A percentile compares a stretch with the other conserved stretches of the same genome.
Evolutionary conservation across 2,113 vertebrate genomes (phyloP).

Genomic region (Oreocharis arfaki): DNA sequence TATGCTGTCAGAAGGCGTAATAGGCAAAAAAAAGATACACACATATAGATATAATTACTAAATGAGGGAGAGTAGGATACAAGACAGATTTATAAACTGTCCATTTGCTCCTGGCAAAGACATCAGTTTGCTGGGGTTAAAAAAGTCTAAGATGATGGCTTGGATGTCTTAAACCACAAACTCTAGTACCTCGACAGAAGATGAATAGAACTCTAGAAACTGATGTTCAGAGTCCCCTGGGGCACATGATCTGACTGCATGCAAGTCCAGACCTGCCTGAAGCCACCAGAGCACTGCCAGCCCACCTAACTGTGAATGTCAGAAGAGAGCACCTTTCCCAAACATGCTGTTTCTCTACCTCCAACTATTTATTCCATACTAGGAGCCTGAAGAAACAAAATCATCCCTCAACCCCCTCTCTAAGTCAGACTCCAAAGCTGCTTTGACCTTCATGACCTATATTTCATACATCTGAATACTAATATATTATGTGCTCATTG

Average conservation of each 20-base stretch:
- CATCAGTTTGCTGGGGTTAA: neutral
- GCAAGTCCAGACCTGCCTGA: neutral
- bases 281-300: constrained; percentile 4
- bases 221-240: neutral
- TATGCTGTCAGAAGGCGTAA: neutral
- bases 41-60: neutral
- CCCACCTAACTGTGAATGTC: neutral
- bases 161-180: neutral
- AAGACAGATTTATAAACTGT: neutral
- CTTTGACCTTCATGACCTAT: constrained; percentile 13
- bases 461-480: constrained; percentile 2
- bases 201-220: neutral
- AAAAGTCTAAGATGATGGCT: neutral
- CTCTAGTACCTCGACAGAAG: neutral
- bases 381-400: constrained; percentile 4
- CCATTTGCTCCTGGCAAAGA: neutral
- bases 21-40: neutral
- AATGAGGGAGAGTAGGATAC: neutral
- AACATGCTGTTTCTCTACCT: neutral
- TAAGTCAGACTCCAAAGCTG: neutral
- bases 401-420: neutral
- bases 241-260: neutral
- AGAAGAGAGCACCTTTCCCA: constrained; percentile 4
- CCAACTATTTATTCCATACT: neutral
- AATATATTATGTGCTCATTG: neutral